These are phyloP conservation scores for Heliconius ismenius DNA, from an alignment of 2,888 invertebrate genomes.

Conservation along the genomic window DNA sequence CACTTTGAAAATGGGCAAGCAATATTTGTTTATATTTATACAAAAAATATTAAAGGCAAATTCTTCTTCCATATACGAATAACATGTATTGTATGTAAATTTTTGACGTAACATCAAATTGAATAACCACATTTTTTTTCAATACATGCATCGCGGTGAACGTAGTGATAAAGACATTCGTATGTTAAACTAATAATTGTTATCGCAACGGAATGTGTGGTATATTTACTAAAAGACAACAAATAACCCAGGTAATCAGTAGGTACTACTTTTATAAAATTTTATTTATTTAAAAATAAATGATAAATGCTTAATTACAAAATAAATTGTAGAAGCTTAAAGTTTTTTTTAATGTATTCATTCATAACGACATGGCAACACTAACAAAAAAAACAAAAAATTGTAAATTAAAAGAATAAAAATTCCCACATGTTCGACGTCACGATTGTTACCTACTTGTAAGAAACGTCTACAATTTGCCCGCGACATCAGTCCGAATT, in stretches of 20 bases:
- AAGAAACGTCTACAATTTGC: slow-evolving; percentile 20
- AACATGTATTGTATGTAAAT: slow-evolving; percentile 36
- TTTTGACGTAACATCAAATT: slow-evolving; percentile 28
- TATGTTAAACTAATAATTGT: neutral
- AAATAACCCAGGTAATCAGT: neutral
- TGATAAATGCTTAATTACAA: neutral
- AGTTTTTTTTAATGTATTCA: neutral
- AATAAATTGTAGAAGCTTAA: neutral
- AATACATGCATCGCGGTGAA: neutral
- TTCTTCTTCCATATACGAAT: neutral
- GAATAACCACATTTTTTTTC: slow-evolving; percentile 30
- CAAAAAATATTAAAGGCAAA: neutral
- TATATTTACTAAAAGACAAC: neutral
- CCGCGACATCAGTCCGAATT: slow-evolving; percentile 43
- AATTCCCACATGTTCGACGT: slow-evolving; percentile 30
- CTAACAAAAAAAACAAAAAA: neutral
- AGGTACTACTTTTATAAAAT: neutral
- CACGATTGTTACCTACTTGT: slow-evolving; percentile 21
- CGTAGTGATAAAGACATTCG: neutral
- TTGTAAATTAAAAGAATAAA: slow-evolving; percentile 16
- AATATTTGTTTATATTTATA: neutral
- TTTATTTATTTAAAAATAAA: neutral
- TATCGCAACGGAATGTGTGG: neutral
- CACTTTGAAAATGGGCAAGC: neutral
- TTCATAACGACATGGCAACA: slow-evolving; percentile 8